Percentiles rank a stretch among this genome's conserved stretches.
phyloP scores from a whole-genome alignment of 1,140 invertebrate species.

The Hestina assimilis region DNA sequence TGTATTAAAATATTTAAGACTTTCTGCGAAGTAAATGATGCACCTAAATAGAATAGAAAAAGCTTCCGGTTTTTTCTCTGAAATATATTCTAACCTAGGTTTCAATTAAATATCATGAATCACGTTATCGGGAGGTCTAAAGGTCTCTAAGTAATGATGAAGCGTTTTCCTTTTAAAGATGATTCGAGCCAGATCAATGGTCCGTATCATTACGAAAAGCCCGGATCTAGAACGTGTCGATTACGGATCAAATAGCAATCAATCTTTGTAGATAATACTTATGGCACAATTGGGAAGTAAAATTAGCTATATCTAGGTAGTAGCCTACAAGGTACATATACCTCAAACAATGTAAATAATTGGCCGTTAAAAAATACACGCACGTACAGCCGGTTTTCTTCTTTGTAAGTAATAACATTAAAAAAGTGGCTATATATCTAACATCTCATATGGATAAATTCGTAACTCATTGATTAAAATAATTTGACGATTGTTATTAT shows the following conservation, averaged over 20 bases:
- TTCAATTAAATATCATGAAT: slow-evolving; percentile 11
- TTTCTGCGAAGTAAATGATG: not conserved
- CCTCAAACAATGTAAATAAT: too few species aligned
- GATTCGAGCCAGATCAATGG: slow-evolving; percentile 39
- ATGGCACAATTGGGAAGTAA: not conserved
- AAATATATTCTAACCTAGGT: not conserved
- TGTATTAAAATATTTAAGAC: too few species aligned
- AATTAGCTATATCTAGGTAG: not conserved
- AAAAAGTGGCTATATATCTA: too few species aligned
- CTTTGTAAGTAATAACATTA: too few species aligned
- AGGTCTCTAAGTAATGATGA: slow-evolving; percentile 35
- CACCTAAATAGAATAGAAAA: not conserved
- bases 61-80: not conserved
- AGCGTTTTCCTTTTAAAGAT: slow-evolving; percentile 36
- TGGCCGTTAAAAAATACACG: too few species aligned
- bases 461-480: too few species aligned
- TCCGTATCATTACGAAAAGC: slow-evolving; percentile 44
- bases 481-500: too few species aligned
- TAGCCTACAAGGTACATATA: too few species aligned
- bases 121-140: slow-evolving; percentile 8
- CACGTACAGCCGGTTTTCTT: too few species aligned
- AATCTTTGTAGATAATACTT: slow-evolving; percentile 33
- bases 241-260: slow-evolving; percentile 40
- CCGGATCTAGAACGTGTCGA: slow-evolving; percentile 38
- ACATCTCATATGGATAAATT: too few species aligned